Evolutionary conservation across 2,113 vertebrate genomes (phyloP), one percentile per base, ranked within the genome.

Genomic region (Porphyrio hochstetteri): DNA sequence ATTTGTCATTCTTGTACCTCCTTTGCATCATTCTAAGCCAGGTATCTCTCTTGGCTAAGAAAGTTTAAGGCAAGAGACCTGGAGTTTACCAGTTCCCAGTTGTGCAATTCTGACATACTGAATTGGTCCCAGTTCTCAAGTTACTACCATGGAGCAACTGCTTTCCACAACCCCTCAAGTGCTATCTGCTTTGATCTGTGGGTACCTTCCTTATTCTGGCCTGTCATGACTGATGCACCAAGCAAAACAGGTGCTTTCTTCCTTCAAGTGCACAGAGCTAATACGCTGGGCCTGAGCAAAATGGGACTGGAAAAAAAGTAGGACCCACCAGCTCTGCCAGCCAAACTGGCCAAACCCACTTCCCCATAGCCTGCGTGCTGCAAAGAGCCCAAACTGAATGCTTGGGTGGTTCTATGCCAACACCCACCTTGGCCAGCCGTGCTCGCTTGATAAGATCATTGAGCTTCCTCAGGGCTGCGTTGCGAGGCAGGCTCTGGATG

Each of bases 361-460:
- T 69, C 36, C 52, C 50, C 23, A 13, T 4, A 18, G 35, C 17
- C 78, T 59, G 52, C 23, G 13, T 5, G 10, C 38, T 82, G 60
- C 70, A 57, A 36, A 42, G 5, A 70, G 60, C 25, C 42, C 55
- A 77, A 28, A 60, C 1, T 0, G 8, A 77, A 50, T 5, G 48
- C 38, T 25, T 48, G 53, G 13, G 60, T 36, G 27, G 9, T 38
- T 63, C 78, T 19, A 3, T 5, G 31, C 23, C 38, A 55, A 31
- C 71, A 82, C 96, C 60, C 79, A 99, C 99, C 99, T 99, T 99
- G 88, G 99, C 99, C 52, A 99, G 98, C 42, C 99, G 98, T 4
- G 99, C 99, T 88, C 99, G 97, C 96, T 99, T 99, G 96, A 99
- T 99, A 94, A 99, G 98, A 90, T 99, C 99, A 1, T 99, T 99